phyloP scores from a whole-genome alignment of 2,797 vertebrate genomes.

The Coregonus ussuriensis region DNA sequence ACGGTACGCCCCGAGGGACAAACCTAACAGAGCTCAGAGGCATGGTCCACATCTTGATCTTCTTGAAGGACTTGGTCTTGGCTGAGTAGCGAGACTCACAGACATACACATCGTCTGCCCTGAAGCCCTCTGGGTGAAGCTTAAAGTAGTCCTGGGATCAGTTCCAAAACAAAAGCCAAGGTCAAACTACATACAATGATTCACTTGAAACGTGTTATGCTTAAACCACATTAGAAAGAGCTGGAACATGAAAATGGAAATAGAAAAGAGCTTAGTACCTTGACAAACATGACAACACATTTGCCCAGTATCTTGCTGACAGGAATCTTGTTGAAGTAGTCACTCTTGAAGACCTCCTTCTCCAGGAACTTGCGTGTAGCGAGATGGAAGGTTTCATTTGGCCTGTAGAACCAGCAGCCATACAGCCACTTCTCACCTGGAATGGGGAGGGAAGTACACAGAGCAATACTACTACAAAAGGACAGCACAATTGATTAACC shows the following conservation, averaged over 20 bases:
- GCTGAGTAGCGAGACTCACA: conserved; percentile 98
- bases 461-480: neutral
- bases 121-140: conserved; percentile 91
- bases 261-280: conserved; percentile 73
- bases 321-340: conserved; percentile 98
- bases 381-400: conserved; percentile 97
- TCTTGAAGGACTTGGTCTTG: conserved; percentile 97
- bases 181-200: too few relatives aligned
- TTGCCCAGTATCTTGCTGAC: conserved; percentile 97
- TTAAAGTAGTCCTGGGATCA: conserved; percentile 93
- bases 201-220: neutral
- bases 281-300: conserved; percentile 99
- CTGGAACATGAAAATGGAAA: neutral
- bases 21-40: conserved; percentile 93
- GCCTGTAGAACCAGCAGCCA: conserved; percentile 98
- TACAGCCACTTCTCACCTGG: conserved; percentile 97
- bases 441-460: neutral
- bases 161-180: neutral
- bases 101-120: conserved; percentile 92
- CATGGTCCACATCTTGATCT: conserved; percentile 99
- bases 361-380: conserved; percentile 97
- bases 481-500: neutral
- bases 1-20: conserved; percentile 86
- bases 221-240: neutral
- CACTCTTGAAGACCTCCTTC: conserved; percentile 98